Conservation (phyloP, 2,113 vertebrate species). For the Pseudopodoces humilis region DNA sequence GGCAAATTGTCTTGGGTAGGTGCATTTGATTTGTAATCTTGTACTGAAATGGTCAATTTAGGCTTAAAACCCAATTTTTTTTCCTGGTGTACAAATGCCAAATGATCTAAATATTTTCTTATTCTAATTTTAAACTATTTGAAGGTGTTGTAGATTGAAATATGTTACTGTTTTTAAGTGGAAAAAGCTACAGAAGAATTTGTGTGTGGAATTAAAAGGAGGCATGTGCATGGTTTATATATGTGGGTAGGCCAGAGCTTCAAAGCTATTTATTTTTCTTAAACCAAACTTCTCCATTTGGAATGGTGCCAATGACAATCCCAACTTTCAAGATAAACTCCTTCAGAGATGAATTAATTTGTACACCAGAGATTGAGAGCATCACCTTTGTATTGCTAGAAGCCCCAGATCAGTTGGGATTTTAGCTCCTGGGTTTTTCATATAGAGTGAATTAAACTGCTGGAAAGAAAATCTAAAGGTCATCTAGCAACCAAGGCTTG, state of each 20-base stretch:
- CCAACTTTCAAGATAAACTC: background rate
- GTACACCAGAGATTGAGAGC: conserved; percentile 53
- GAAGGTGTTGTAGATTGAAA: background rate
- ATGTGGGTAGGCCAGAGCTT: background rate
- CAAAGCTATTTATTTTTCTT: background rate
- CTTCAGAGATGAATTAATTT: conserved; percentile 49
- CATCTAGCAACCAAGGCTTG: conserved; percentile 8
- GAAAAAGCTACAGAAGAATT: background rate
- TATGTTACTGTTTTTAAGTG: background rate
- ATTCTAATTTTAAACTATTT: background rate
- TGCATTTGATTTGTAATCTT: background rate
- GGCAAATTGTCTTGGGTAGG: background rate
- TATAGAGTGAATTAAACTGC: conserved; percentile 37
- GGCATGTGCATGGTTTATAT: background rate
- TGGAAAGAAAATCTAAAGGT: conserved; percentile 29
- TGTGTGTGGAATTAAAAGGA: background rate
- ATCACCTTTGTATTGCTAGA: conserved; percentile 47
- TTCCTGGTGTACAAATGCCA: background rate
- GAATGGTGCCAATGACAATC: background rate
- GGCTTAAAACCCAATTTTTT: background rate
- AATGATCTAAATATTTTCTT: background rate
- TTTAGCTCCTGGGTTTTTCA: conserved; percentile 51
- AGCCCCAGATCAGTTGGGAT: conserved; percentile 19
- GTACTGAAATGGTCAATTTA: background rate
- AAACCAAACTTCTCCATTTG: background rate